Evolutionary conservation across 1,140 invertebrate species (phyloP), one percentile per base, ranked within the genome.

Genomic region (Drosophila yakuba): DNA sequence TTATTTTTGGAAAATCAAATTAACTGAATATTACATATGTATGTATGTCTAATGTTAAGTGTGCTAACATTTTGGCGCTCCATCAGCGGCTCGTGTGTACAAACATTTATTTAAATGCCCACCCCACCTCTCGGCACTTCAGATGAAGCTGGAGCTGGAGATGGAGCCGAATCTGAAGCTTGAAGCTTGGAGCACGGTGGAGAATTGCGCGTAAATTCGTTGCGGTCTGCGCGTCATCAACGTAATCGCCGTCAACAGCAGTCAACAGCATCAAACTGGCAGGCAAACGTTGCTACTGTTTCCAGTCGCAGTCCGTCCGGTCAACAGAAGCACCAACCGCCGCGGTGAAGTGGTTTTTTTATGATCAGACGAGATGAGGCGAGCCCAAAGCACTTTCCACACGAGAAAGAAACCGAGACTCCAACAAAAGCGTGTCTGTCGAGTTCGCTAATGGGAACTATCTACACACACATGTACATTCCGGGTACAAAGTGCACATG

Each of bases 191-290:
- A 77, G 78, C 59, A 76, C 78, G 80, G 61, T 72, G 80, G 79
- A 89, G 84, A 89, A 89, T 89, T 89, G 84, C 84, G 84, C 84
- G 84, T 89, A 89, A 89, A 89, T 89, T 89, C 80, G 84, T 89
- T 89, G 84, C 84, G 84, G 84, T 89, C 80, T 80, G 79, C 84
- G 84, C 79, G 84, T 89, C 84, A 89, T 89, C 84, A 89, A 89
- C 84, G 77, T 89, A 89, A 89, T 89, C 84, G 80, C 84, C 84
- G 84, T 88, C 83, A 88, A 88, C 83, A 80, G 83, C 83, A 86
- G 80, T 88, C 83, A 89, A 89, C 83, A 83, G 78, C 84, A 88
- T 88, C 80, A 88, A 88, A 88, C 84, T 89, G 84, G 73, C 84
- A 89, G 64, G 77, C 74, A 80, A 83, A 89, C 71, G 84, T 89